Base-by-base conservation (phyloP, 1,140 invertebrate species). In the Leptopilina clavipes region DNA sequence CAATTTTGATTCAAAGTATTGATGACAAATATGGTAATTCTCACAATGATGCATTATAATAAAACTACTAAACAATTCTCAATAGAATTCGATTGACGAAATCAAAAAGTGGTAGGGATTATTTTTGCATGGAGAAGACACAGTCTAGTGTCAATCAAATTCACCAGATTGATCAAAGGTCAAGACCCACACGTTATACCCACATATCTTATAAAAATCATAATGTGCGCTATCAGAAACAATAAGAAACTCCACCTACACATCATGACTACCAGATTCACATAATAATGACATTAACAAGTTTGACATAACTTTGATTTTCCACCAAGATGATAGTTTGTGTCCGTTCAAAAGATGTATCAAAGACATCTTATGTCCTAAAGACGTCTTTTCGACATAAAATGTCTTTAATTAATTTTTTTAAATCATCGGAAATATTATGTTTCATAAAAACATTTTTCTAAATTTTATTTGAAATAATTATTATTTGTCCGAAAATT, bases 131-230 rank as follows among this genome's bases (percentile, higher is more conserved):
- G n/a, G 9, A 37, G 59, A 7, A 31, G 59, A 65, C 25, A 31
- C 25, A 31, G 59, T n/a, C 25, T 25, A 65, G 22, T 31, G 59
- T 65, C 59, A 65, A 65, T 65, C 22, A 65, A 65, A 65, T 65
- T 65, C 5, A 22, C 1, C 25, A 6, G 22, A 31, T 22, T 25
- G 12, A 65, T 65, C 59, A 19, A 65, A 65, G 59, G 59, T 37
- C 25, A 14, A 37, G 59, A 65, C 59, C 59, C 59, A 65, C 59
- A 65, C 59, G 25, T 65, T 31, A 65, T 19, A 22, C 59, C 25
- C 59, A 25, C 14, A 14, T 31, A 6, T 65, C 59, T 25, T 65
- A 14, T n/a, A 65, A 3, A 31, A 65, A 65, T 65, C 59, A 12
- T 14, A 14, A 31, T 65, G 9, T 65, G 11, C 8, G 59, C 25